Conservation (phyloP, 2,797 vertebrate species). For the Saxicola maurus region DNA sequence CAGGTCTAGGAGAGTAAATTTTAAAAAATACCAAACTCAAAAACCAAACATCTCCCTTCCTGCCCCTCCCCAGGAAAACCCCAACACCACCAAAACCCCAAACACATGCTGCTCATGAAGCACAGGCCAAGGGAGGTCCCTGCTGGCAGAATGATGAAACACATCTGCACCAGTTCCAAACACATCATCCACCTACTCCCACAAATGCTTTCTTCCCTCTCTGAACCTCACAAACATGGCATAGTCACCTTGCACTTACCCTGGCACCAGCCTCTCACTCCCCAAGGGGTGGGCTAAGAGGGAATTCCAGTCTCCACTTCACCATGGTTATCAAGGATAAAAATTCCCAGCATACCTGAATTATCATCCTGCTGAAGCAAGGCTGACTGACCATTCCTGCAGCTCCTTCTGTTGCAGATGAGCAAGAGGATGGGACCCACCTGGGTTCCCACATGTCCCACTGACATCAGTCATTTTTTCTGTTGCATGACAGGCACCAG, state of each 20-base stretch:
- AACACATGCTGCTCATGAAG: accelerated
- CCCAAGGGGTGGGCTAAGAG: neutral
- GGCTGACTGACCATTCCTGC: neutral
- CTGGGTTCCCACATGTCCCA: neutral
- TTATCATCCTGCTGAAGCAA: neutral
- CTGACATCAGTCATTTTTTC: accelerated
- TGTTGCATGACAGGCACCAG: neutral
- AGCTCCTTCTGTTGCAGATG: neutral
- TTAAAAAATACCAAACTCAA: neutral
- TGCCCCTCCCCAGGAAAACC: neutral
- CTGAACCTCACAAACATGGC: neutral
- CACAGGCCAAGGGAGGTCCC: neutral
- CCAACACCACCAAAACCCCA: accelerated
- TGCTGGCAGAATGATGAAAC: neutral
- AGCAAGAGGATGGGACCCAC: neutral
- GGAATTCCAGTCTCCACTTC: neutral
- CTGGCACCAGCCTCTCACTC: neutral
- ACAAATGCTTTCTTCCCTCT: neutral
- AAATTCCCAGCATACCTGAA: neutral
- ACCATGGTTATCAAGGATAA: neutral
- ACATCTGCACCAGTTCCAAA: neutral
- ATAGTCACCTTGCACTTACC: neutral
- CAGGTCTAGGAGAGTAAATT: neutral
- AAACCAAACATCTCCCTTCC: accelerated
- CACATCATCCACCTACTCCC: accelerated